Base-by-base conservation (phyloP, 2,888 invertebrate species). In the Lissocephala sabroskyi region DNA sequence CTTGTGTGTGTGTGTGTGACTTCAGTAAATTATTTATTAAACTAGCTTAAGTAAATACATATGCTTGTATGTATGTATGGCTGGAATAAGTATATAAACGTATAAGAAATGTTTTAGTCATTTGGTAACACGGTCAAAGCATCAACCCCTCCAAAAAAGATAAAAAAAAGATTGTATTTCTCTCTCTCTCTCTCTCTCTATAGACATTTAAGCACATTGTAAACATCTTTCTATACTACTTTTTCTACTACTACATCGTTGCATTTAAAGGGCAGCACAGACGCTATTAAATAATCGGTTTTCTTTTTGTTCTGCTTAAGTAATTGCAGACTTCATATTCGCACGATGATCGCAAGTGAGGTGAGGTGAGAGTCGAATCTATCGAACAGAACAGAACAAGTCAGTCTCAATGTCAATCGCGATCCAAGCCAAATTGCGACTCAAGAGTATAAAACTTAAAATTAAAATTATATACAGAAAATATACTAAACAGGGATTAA, bases 301-400 rank as follows among this genome's bases (percentile, higher is more conserved):
- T 81, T 74, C 80, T 81, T 80, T 81, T 82, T 83, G 81, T 82
- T 83, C 83, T 83, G 83, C 83, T 82, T 83, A 82, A 83, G 83
- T 82, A 82, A 83, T 82, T 83, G 83, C 82, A 83, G 83, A 83
- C 82, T 74, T 75, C 75, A 63, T 78, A 79, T 65, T 67, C 79
- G 76, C 79, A 75, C 79, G 80, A 80, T 78, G 81, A 81, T 79
- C 80, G 80, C 81, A 70, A 70, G 71, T 65, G 64, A 61, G 64
- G 75, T 75, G 75, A 79, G 81, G 80, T 80, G 79, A 80, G 79
- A 79, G 77, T 79, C 79, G 68, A 65, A 61, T 52, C 55, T 49
- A 52, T 32, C 28, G 37, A 50, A 49, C 51, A 56, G 53, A 52
- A 56, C 56, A 53, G 37, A 50, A 49, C 51, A 56, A 56, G 56